Evolutionary conservation across 2,113 vertebrate genomes (phyloP).

Genomic region (Perca fluviatilis): DNA sequence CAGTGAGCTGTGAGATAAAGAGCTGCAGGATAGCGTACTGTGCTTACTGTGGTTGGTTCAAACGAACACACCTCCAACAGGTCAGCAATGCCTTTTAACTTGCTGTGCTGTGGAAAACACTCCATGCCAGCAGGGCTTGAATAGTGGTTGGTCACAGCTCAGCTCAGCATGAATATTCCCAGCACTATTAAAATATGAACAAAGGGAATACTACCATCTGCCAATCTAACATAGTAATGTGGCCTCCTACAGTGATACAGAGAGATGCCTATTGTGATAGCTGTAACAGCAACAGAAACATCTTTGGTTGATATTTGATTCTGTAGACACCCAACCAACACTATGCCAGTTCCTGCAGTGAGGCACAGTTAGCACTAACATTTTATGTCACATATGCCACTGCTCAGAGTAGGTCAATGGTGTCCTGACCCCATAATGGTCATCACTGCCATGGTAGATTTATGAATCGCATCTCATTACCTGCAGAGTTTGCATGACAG

Average conservation of each 20-base stretch:
- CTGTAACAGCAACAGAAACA: neutral
- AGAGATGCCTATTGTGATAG: neutral
- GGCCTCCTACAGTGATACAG: neutral
- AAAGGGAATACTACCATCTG: conserved; percentile 4
- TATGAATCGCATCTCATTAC: conserved; percentile 23
- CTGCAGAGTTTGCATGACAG: conserved; percentile 7
- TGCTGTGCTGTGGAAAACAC: conserved; percentile 25
- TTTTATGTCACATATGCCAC: conserved; percentile 20
- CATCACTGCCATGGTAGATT: conserved; percentile 28
- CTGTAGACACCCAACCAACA: neutral
- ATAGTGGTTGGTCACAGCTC: conserved; percentile 13
- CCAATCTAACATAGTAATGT: neutral
- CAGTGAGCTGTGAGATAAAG: neutral
- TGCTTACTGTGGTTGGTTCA: neutral
- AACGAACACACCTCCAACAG: neutral
- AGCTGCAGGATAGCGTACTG: neutral
- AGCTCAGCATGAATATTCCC: conserved; percentile 9
- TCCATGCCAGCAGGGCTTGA: neutral
- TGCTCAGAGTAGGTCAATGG: conserved; percentile 20
- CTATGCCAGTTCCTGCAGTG: neutral
- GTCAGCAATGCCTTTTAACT: neutral
- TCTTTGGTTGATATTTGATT: neutral
- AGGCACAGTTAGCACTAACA: neutral
- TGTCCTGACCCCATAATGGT: conserved; percentile 12
- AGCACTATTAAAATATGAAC: neutral